Conservation (phyloP, 37 sponge, comb jelly and placozoan species). For the Halichondria panicea region DNA sequence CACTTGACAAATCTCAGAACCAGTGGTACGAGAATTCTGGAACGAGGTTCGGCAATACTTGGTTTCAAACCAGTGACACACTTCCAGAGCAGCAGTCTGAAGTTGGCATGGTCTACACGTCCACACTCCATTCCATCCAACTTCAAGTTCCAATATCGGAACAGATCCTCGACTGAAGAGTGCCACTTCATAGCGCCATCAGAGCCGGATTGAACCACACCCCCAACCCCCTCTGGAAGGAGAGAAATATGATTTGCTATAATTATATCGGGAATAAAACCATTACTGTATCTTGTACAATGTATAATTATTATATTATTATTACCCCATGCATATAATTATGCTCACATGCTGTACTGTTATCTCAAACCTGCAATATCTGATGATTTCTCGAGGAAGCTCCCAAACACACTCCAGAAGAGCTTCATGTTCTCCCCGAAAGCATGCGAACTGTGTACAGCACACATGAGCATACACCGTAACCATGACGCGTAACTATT, state of each 20-base stretch:
- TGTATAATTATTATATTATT: not conserved
- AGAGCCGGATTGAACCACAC: not conserved
- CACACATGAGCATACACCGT: not conserved
- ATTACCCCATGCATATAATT: not conserved
- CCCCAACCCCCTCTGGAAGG: not conserved
- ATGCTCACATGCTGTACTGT: too few species aligned
- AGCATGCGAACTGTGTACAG: conserved; percentile 56
- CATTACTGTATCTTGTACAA: not conserved
- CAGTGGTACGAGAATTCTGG: conserved; percentile 71
- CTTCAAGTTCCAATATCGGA: not conserved
- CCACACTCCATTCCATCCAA: conserved; percentile 37
- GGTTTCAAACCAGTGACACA: conserved; percentile 30
- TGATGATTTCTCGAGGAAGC: conserved; percentile 31
- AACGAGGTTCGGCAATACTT: conserved; percentile 55
- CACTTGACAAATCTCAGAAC: conserved; percentile 60
- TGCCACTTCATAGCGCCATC: not conserved
- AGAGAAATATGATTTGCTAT: not conserved
- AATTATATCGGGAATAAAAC: not conserved
- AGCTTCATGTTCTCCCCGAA: conserved; percentile 46
- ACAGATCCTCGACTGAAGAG: conserved; percentile 16
- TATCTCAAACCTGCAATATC: conserved; percentile 27
- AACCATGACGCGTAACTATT: not conserved
- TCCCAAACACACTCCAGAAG: conserved; percentile 80
- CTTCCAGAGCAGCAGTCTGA: conserved; percentile 73
- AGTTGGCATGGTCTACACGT: conserved; percentile 74